Base-by-base conservation (phyloP, 2,797 vertebrate genomes). In the Intellagama lesueurii region DNA sequence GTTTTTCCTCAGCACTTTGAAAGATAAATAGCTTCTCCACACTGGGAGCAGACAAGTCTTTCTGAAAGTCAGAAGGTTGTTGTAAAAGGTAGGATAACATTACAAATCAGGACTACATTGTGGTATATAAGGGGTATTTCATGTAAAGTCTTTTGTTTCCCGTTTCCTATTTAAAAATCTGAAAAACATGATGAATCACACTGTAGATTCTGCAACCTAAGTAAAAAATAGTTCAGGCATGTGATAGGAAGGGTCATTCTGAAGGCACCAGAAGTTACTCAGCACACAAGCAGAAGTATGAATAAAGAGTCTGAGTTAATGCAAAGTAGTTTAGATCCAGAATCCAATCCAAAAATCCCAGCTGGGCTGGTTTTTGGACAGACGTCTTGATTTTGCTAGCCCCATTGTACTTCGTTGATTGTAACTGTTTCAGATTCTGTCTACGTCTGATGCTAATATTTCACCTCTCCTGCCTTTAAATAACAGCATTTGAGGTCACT, bases 391-490 rank as follows among this genome's bases (percentile, higher is more conserved):
- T 68, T 93, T 90, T 66, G 7, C 35, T 69, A 77, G 19, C 12
- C 17, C 60, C 35, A 84, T 70, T 83, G 85, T 83, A 44, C 47
- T 5, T 4, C 49, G 89, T 66, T 90, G 72, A 90, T 47, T 88
- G 90, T 28, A 87, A 91, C 7, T 77, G 17, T 5, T 89, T 89
- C 92, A 81, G 44, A 90, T n/a, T 87, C 30, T 49, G 9, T 32
- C 26, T 85, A n/a, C 19, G 82, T 14, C 3, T 90, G 87, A 77
- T 83, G 92, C 56, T 88, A 90, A 78, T 86, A 12, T 22, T 32
- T 40, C 2, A 44, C 7, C 5, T 86, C 40, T n/a, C 52, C 88
- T 26, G 92, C 44, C 77, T 60, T 89, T 72, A 85, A 93, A 91
- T n/a, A 90, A 49, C 7, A 83, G n/a, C 35, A 73, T 22, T 87